phyloP scores from a whole-genome alignment of 2,888 invertebrate species.

The Mystacides longicornis region DNA sequence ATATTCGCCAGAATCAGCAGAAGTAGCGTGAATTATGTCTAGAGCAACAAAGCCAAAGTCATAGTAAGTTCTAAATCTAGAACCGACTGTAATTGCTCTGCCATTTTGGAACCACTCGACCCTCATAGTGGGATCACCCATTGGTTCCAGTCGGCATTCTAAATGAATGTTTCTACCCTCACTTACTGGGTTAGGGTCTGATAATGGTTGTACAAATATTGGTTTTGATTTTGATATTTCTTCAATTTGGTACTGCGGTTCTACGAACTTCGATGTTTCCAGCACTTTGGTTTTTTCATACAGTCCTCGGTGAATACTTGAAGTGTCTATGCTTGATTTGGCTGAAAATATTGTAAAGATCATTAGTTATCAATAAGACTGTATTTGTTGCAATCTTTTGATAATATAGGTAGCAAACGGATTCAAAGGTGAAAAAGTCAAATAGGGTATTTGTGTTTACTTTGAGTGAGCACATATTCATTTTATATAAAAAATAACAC shows the following conservation, averaged over 20 bases:
- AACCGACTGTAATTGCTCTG: conserved; percentile 78
- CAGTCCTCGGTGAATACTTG: conserved; percentile 81
- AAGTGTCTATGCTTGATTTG: conserved; percentile 81
- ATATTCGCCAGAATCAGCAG: conserved; percentile 93
- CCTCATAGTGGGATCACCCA: conserved; percentile 93
- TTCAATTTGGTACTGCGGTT: conserved; percentile 83
- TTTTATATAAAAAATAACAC: too few species aligned
- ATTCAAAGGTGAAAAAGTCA: too few species aligned
- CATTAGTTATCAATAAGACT: too few species aligned
- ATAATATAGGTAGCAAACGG: too few species aligned
- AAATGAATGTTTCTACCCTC: conserved; percentile 88
- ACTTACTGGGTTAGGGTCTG: conserved; percentile 75
- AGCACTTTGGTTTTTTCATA: conserved; percentile 82
- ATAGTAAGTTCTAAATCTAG: conserved; percentile 88
- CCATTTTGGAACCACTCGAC: conserved; percentile 97
- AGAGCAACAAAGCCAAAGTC: conserved; percentile 97
- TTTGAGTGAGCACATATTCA: too few species aligned
- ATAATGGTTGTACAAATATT: conserved; percentile 84
- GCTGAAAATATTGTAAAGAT: conserved; percentile 43
- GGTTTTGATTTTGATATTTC: conserved; percentile 92
- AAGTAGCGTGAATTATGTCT: conserved; percentile 88
- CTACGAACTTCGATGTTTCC: conserved; percentile 78
- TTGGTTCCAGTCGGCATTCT: conserved; percentile 87
- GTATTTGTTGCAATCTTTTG: too few species aligned
- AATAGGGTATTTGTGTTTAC: too few species aligned